Percentiles rank a stretch among this genome's conserved stretches.
Conservation (phyloP, 2,113 vertebrate genomes). For the Melanotaenia duboulayi region DNA sequence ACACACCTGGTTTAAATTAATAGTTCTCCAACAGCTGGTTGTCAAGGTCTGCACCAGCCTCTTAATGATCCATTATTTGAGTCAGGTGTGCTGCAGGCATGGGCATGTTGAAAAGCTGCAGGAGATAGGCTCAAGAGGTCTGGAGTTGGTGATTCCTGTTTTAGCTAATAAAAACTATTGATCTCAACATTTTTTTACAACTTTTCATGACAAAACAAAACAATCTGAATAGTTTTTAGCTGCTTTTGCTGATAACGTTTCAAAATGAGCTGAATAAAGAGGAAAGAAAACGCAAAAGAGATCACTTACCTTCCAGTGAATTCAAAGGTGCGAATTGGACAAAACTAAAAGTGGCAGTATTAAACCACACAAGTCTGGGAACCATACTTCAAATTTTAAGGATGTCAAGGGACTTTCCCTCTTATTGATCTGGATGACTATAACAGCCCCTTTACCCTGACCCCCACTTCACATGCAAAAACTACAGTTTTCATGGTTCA, state of each 20-base stretch:
- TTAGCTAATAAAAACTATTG: not conserved
- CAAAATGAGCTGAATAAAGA: not conserved
- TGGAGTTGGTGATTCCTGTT: no score
- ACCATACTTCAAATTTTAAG: slow-evolving; percentile 31
- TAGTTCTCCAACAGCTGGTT: no score
- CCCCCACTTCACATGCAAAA: not conserved
- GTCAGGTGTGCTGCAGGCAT: no score
- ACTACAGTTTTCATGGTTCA: no score
- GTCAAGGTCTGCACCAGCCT: no score
- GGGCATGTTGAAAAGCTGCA: no score
- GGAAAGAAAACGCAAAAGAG: not conserved
- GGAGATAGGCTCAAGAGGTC: no score
- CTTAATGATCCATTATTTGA: no score
- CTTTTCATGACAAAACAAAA: not conserved
- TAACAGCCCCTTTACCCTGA: not conserved
- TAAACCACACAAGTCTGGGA: not conserved
- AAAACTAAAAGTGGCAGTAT: not conserved
- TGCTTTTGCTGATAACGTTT: not conserved
- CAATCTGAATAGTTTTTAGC: not conserved
- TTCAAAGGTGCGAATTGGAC: slow-evolving; percentile 24
- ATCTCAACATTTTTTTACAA: not conserved
- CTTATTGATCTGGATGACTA: not conserved
- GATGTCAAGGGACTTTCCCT: slow-evolving; percentile 22
- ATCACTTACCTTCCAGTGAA: slow-evolving; percentile 38
- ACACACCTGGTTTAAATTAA: no score